A percentile compares a stretch with the other conserved stretches of the same genome.
Evolutionary conservation across 2,797 vertebrate genomes (phyloP).

Genomic region (Oreortyx pictus): DNA sequence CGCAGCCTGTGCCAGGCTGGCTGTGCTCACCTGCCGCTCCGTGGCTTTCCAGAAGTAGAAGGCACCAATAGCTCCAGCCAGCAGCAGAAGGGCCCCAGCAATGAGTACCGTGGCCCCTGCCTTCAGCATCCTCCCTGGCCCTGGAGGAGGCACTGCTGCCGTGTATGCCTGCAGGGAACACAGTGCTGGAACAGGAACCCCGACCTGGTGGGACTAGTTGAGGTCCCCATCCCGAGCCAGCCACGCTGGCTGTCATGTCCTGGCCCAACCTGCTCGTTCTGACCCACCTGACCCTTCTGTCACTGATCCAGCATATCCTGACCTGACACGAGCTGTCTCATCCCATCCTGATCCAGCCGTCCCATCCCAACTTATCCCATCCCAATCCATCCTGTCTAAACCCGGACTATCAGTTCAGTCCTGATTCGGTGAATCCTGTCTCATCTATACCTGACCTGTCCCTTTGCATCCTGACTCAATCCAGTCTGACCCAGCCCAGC

Average conservation of each 20-base stretch:
- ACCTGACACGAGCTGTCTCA: not conserved
- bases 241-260: not conserved
- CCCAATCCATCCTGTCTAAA: too few species aligned
- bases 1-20: not conserved
- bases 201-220: not conserved
- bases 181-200: not conserved
- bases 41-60: slow-evolving; percentile 92
- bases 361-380: too few species aligned
- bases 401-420: not conserved
- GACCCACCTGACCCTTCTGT: not conserved
- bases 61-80: slow-evolving; percentile 88
- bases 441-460: too few species aligned
- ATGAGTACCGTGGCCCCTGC: slow-evolving; percentile 84
- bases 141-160: slow-evolving; percentile 76
- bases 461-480: not conserved
- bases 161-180: slow-evolving; percentile 79
- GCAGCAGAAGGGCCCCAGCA: slow-evolving; percentile 85
- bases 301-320: not conserved
- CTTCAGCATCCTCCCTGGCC: slow-evolving; percentile 83
- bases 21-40: slow-evolving; percentile 87
- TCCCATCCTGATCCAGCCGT: not conserved
- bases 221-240: not conserved
- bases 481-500: not conserved
- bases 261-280: accelerated
- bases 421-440: not conserved